These are phyloP conservation scores for Ennomos quercinarius DNA, from an alignment of 2,888 invertebrate genomes.

Conservation along the genomic window DNA sequence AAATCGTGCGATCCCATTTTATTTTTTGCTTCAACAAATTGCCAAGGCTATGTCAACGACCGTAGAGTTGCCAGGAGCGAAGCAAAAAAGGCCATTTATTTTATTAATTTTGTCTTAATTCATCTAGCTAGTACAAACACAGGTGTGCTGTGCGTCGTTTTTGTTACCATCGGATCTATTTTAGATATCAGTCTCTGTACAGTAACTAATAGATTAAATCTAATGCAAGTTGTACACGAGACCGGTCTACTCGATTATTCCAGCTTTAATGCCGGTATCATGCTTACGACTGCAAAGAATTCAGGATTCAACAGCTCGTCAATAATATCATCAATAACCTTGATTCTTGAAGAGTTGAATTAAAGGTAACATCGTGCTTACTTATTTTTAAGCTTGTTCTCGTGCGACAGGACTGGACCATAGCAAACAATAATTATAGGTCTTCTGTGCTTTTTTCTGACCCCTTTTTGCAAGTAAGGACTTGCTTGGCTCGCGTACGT, in stretches of 20 bases:
- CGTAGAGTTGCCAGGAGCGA: constrained; percentile 52
- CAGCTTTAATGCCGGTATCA: neutral
- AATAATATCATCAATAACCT: too few relatives aligned
- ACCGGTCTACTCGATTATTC: neutral
- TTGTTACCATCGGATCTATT: constrained; percentile 27
- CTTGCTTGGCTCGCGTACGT: too few relatives aligned
- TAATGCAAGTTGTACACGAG: neutral
- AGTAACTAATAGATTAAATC: constrained; percentile 28
- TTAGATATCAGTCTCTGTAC: constrained; percentile 28
- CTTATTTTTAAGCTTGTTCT: too few relatives aligned
- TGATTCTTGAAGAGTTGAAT: too few relatives aligned
- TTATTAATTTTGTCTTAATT: constrained; percentile 54
- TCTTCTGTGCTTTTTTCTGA: too few relatives aligned
- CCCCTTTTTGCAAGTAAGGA: too few relatives aligned
- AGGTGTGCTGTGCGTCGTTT: constrained; percentile 41
- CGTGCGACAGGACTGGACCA: too few relatives aligned
- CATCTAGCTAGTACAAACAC: constrained; percentile 42
- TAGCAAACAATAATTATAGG: too few relatives aligned
- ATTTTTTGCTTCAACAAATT: constrained; percentile 62
- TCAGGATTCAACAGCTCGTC: too few relatives aligned
- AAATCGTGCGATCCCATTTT: constrained; percentile 57
- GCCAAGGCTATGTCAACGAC: constrained; percentile 69
- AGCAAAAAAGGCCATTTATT: constrained; percentile 53
- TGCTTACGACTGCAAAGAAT: too few relatives aligned
- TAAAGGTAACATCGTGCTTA: too few relatives aligned